Percentiles rank a stretch among this genome's conserved stretches.
Evolutionary conservation across 1,140 invertebrate genomes (phyloP).

Genomic region (Cataglyphis hispanica): DNA sequence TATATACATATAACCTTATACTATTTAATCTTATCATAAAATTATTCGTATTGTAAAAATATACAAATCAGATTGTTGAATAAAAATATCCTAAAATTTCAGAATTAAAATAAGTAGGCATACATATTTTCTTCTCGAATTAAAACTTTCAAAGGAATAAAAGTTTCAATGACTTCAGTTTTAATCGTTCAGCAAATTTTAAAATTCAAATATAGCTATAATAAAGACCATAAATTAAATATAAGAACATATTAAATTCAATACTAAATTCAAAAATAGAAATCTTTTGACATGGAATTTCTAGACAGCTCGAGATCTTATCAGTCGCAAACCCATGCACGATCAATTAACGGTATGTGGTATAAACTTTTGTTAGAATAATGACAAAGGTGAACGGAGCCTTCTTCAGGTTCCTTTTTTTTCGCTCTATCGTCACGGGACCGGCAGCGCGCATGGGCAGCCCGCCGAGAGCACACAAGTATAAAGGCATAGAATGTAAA

Average conservation of each 20-base stretch:
- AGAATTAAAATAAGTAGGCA: neutral
- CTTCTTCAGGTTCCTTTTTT: neutral
- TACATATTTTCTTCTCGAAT: neutral
- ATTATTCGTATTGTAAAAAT: neutral
- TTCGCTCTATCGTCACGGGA: neutral
- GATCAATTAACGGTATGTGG: conserved; percentile 26
- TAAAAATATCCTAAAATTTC: neutral
- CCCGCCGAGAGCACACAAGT: conserved; percentile 51
- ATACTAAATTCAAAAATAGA: neutral
- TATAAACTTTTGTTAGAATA: conserved; percentile 43
- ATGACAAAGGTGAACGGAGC: conserved; percentile 13
- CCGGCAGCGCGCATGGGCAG: neutral
- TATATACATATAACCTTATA: neutral
- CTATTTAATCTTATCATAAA: neutral
- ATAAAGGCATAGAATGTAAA: conserved; percentile 77
- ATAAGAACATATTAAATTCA: neutral
- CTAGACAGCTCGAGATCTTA: neutral
- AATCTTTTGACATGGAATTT: neutral
- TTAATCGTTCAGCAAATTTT: neutral
- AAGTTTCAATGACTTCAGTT: neutral
- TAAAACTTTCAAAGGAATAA: neutral
- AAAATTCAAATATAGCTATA: neutral
- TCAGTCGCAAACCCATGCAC: neutral
- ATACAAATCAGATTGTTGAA: neutral
- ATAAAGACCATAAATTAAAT: neutral